Evolutionary conservation across 2,888 invertebrate species (phyloP), one percentile per base, ranked within the genome.

Genomic region (Exephanes ischioxanthus): DNA sequence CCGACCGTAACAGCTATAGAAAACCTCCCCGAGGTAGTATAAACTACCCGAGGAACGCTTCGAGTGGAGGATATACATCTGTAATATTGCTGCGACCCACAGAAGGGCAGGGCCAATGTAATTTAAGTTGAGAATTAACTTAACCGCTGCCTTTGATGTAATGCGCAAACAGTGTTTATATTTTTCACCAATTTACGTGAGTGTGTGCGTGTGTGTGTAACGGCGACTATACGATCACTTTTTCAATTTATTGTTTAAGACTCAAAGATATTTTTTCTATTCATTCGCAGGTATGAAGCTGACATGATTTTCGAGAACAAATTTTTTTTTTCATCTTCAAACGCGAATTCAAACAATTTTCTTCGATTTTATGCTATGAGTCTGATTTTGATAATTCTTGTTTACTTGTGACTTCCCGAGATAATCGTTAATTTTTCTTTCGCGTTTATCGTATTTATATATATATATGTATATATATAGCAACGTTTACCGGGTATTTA

Each of bases 101-200:
- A 41, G 79, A 70, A 66, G 79, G 51, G 78, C 58, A 79, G 84
- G 82, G 66, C 75, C 82, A 82, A 82, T 66, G 45, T 58, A 33
- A 30, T 41, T 73, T 70, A 75, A 76, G 48, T 48, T 19, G 19
- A 72, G 58, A 71, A 83, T 72, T 22, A 41, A 63, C 61, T 41
- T 68, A 61, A 70, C 22, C 22, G 78, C 78, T 80, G 87, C 85
- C 85, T 87, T 87, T 68, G 61, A 66, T 81, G 80, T 85, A 68
- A 67, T 70, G 76, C 41, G 71, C 61, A 41, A 75, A 76, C 53
- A 75, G 51, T 75, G 45, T 76, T 70, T 41, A 75, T 82, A 80
- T 58, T 67, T 79, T 67, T 72, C 26, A 53, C 67, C n/a, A 63
- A 80, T 82, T 70, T 33, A 30, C 16, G 76, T n/a, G 66, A 41